Conservation (phyloP, 2,113 vertebrate species). For the Hydrochoerus hydrochaeris region DNA sequence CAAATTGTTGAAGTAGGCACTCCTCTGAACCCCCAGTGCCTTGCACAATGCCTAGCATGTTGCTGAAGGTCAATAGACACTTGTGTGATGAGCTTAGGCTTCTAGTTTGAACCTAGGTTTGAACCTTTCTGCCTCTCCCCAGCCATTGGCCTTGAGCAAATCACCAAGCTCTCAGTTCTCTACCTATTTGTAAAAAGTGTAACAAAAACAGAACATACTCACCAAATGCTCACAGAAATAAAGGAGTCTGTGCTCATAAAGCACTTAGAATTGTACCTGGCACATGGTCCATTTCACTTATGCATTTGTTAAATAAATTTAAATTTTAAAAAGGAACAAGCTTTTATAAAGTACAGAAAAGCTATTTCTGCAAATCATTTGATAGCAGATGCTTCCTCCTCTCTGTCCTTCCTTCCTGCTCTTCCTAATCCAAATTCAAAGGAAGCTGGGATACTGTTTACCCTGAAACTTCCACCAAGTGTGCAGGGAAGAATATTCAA, state of each 20-base stretch:
- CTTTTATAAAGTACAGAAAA: slow-evolving; percentile 48
- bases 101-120: too few relatives aligned
- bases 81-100: too few relatives aligned
- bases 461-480: neutral
- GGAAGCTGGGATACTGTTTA: neutral
- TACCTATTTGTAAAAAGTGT: neutral
- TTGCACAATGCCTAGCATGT: neutral
- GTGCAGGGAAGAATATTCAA: neutral
- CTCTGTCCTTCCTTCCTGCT: slow-evolving; percentile 55
- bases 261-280: neutral
- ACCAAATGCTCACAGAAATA: neutral
- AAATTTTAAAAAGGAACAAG: slow-evolving; percentile 57
- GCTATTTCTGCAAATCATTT: slow-evolving; percentile 69
- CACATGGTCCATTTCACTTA: neutral
- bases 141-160: neutral
- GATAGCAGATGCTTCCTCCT: slow-evolving; percentile 19
- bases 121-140: neutral
- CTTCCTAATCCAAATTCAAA: slow-evolving; percentile 50
- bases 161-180: neutral
- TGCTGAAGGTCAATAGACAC: neutral
- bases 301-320: slow-evolving; percentile 58
- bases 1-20: neutral
- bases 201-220: neutral
- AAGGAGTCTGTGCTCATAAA: neutral
- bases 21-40: neutral